Base-by-base conservation (phyloP, 2,888 invertebrate species). In the Sinohyriopsis cumingii region DNA sequence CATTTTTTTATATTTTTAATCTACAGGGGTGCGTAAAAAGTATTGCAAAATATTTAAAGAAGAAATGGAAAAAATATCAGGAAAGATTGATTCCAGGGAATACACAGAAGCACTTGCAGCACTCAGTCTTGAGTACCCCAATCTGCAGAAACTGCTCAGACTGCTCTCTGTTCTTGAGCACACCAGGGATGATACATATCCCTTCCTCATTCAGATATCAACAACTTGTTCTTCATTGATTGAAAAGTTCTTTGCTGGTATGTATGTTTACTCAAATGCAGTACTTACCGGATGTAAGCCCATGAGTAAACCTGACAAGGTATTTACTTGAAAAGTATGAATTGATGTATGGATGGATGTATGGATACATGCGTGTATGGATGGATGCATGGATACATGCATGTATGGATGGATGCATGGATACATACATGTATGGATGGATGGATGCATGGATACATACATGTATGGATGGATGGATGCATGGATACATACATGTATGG, bases 111-210 rank as follows among this genome's bases (percentile, higher is more conserved):
- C 77, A 5, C 24, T 75, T 20, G 61, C 74, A n/a, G 67, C 71
- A 53, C 73, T 77, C 56, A 67, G 71, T 19, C 20, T 71, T 19
- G 77, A 77, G 56, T 75, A 77, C 28, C 77, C 77, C 19, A 77
- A 77, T 66, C 60, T 77, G 12, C 60, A 68, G 60, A 77, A 77
- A 59, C 63, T 77, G 12, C 33, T 33, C 33, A 33, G 33, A 33
- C 33, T 33, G 9, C 45, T 77, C 19, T 61, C 33, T 6, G 75
- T 75, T 60, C 75, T 77, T 3, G 20, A 55, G 4, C 25, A 75
- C 28, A 69, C 75, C 5, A 70, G 55, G 7, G 53, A 71, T 15
- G 77, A 77, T 22, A 77, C 68, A 6, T 77, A 77, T 25, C 69
- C 66, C 5, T 77, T 75, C 73, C 75, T 77, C 53, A 75, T 77